These are phyloP conservation scores for Gari tellinella DNA, from an alignment of 2,888 invertebrate species.

Conservation along the genomic window DNA sequence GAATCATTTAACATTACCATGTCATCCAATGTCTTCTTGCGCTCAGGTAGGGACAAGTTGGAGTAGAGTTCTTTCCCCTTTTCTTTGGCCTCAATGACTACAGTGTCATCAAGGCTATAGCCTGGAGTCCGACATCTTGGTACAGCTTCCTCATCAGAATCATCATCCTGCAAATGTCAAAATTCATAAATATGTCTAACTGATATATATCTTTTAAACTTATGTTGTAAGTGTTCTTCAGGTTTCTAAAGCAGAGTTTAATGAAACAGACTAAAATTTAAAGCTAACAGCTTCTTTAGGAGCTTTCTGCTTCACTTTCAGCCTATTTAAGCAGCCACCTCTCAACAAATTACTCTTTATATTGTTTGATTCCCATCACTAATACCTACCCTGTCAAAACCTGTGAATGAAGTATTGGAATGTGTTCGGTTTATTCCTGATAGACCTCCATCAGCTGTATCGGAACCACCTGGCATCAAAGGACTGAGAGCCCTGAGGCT, in stretches of 20 bases:
- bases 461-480: conserved; percentile 7
- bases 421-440: conserved; percentile 31
- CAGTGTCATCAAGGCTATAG: conserved; percentile 82
- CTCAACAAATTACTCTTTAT: too few species aligned
- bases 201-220: too few species aligned
- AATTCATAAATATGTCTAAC: too few species aligned
- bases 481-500: conserved; percentile 41
- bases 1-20: conserved; percentile 87
- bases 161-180: conserved; percentile 26
- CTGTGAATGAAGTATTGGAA: conserved; percentile 36
- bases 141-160: conserved; percentile 65
- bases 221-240: too few species aligned
- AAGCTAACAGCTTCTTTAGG: too few species aligned
- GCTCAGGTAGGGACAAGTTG: conserved; percentile 88
- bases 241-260: too few species aligned
- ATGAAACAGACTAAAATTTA: too few species aligned
- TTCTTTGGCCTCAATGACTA: conserved; percentile 95
- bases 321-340: too few species aligned
- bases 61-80: conserved; percentile 93
- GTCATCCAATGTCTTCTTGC: conserved; percentile 92
- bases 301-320: too few species aligned
- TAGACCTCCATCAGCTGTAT: conserved; percentile 22
- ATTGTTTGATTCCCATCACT: too few species aligned
- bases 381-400: conserved; percentile 21
- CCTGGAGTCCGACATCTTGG: conserved; percentile 32